Base-by-base conservation (phyloP, 2,113 vertebrate genomes). In the Ammospiza nelsoni region DNA sequence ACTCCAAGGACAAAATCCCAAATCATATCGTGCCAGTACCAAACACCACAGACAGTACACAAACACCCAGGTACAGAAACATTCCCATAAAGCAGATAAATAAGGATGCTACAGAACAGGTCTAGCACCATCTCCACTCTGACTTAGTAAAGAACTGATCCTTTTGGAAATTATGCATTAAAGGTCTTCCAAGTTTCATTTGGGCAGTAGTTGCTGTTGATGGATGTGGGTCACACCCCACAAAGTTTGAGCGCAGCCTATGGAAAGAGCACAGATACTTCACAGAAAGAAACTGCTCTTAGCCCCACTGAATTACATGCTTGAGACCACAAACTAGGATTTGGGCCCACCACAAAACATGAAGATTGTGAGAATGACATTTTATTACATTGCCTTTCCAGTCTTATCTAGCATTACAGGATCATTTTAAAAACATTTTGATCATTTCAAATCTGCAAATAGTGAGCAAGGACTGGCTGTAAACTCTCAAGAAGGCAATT, bases 381-480 rank as follows among this genome's bases (percentile, higher is more conserved):
- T 79, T 79, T 84, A 67, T 94, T 87, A 90, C 28, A 68, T 43
- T 73, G 80, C 73, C 59, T 87, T 93, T 91, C 81, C 35, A 89
- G 69, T 72, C 87, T 89, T 81, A 68, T 81, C 52, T 73, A 78
- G 73, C 76, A 95, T 93, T 86, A 88, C 24, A 63, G 75, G n/a
- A 91, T 88, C 43, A 87, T 37, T 51, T n/a, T 1, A 28, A 77
- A 68, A 91, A n/a, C 37, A 58, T n/a, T 87, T 75, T 33, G 29
- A 95, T 94, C 23, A 68, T 92, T 92, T 94, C 62, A 94, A 78
- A 87, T 59, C 81, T 83, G 66, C 83, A 95, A 97, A 86, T 84
- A 79, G 92, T 80, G 91, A 91, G 77, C 80, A 91, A 96, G 78
- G 87, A 76, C 82, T 79, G 61, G 78, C 83, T 92, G 92, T 25